Conservation (phyloP, 2,888 invertebrate species). For the Lissonota sp. region DNA sequence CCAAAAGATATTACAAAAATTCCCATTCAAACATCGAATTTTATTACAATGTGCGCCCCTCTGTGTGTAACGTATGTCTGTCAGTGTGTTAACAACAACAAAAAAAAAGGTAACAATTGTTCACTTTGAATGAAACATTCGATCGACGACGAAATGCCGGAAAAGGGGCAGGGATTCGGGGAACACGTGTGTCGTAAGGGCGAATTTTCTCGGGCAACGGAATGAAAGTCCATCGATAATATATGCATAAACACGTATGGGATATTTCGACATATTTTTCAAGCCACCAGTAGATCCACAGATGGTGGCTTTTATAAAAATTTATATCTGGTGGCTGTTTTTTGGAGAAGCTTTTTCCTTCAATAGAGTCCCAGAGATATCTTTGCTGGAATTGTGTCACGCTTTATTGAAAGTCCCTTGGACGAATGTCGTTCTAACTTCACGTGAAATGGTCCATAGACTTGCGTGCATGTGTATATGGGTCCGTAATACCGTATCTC, state of each 20-base stretch:
- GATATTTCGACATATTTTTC: too few relatives aligned
- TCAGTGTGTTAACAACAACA: constrained; percentile 4
- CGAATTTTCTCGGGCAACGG: constrained; percentile 20
- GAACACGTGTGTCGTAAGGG: constrained; percentile 22
- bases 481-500: constrained; percentile 32
- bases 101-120: constrained; percentile 11
- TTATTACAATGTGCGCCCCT: too few relatives aligned
- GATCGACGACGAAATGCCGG: constrained; percentile 42
- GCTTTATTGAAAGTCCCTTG: neutral
- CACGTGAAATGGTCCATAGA: neutral
- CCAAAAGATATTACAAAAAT: constrained; percentile 10
- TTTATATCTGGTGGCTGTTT: too few relatives aligned
- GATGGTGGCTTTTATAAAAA: too few relatives aligned
- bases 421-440: neutral
- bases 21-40: too few relatives aligned
- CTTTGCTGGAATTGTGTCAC: neutral
- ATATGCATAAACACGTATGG: too few relatives aligned
- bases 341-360: too few relatives aligned
- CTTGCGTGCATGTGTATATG: neutral
- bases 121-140: constrained; percentile 17
- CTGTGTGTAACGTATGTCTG: neutral
- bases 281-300: too few relatives aligned
- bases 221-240: constrained; percentile 15
- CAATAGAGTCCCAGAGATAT: too few relatives aligned
- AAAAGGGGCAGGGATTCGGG: constrained; percentile 37